These are phyloP conservation scores for Epinephelus awoara DNA, from an alignment of 2,797 vertebrate species.

Conservation along the genomic window DNA sequence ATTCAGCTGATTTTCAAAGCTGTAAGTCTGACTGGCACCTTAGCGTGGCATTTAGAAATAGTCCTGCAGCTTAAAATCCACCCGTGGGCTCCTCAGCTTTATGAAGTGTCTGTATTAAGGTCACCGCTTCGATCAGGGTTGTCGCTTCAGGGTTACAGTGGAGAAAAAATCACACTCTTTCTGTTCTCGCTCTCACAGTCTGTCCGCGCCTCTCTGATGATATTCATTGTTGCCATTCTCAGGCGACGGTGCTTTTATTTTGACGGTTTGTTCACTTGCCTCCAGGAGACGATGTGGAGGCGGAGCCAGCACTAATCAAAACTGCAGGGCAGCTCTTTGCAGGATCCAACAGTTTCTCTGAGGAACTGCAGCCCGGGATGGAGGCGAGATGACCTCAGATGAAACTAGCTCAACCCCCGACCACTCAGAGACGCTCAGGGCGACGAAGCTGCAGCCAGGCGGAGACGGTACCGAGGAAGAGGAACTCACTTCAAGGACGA, in stretches of 20 bases:
- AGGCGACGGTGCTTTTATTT: slow-evolving; percentile 53
- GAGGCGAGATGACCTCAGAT: slow-evolving; percentile 67
- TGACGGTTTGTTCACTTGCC: slow-evolving; percentile 55
- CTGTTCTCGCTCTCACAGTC: slow-evolving; percentile 24
- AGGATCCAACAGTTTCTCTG: slow-evolving; percentile 49
- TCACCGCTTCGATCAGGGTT: slow-evolving; percentile 57
- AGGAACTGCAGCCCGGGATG: slow-evolving; percentile 66
- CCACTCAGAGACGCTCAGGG: slow-evolving; percentile 56
- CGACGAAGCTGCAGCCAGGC: slow-evolving; percentile 50
- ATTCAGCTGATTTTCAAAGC: slow-evolving; percentile 51
- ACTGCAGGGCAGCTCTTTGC: slow-evolving; percentile 60
- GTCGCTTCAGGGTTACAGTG: slow-evolving; percentile 41
- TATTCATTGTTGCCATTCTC: slow-evolving; percentile 55
- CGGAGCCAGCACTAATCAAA: slow-evolving; percentile 71
- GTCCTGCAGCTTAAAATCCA: slow-evolving; percentile 58
- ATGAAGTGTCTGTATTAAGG: slow-evolving; percentile 58
- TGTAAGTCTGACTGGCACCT: slow-evolving; percentile 56
- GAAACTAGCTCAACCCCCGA: slow-evolving; percentile 60
- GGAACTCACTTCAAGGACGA: slow-evolving; percentile 62
- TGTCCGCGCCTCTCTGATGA: slow-evolving; percentile 53
- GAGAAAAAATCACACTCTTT: slow-evolving; percentile 28
- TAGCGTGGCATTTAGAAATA: slow-evolving; percentile 59
- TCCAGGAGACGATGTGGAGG: slow-evolving; percentile 50
- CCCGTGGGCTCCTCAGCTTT: slow-evolving; percentile 30
- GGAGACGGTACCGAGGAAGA: neutral